A percentile compares a stretch with the other conserved stretches of the same genome.
Conservation (phyloP, 2,113 vertebrate species). For the Gracilinanus agilis region DNA sequence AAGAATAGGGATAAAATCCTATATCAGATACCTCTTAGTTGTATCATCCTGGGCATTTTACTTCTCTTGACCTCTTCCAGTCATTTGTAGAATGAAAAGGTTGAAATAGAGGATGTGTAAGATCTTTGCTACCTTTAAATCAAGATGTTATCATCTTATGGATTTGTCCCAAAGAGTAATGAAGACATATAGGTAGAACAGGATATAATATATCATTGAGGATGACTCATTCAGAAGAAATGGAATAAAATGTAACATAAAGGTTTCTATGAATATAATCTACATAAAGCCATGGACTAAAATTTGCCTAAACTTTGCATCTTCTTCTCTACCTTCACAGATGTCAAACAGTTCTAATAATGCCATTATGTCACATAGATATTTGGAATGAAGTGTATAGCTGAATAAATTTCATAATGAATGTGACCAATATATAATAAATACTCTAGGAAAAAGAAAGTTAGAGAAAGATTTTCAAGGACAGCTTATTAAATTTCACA, state of each 20-base stretch:
- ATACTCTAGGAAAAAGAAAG: conserved; percentile 1
- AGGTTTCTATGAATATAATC: neutral
- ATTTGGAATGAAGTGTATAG: neutral
- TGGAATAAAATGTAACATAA: neutral
- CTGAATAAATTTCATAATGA: neutral
- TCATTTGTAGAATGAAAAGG: too few relatives aligned
- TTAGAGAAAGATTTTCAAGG: neutral
- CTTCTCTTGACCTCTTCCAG: too few relatives aligned
- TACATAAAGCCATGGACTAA: neutral
- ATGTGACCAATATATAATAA: neutral
- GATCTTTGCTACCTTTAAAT: neutral
- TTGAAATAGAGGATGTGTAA: neutral
- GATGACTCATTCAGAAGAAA: neutral
- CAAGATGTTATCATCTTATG: neutral
- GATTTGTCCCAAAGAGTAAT: neutral
- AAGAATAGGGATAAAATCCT: too few relatives aligned
- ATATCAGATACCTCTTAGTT: too few relatives aligned
- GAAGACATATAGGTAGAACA: neutral
- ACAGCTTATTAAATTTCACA: neutral
- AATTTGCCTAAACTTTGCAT: neutral
- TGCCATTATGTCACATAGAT: neutral
- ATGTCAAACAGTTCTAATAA: neutral
- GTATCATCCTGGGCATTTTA: too few relatives aligned
- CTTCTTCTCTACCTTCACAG: neutral
- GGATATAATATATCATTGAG: neutral